These are phyloP conservation scores for Caenorhabditis drosophilae DNA, from an alignment of 2,888 invertebrate species.

Conservation along the genomic window DNA sequence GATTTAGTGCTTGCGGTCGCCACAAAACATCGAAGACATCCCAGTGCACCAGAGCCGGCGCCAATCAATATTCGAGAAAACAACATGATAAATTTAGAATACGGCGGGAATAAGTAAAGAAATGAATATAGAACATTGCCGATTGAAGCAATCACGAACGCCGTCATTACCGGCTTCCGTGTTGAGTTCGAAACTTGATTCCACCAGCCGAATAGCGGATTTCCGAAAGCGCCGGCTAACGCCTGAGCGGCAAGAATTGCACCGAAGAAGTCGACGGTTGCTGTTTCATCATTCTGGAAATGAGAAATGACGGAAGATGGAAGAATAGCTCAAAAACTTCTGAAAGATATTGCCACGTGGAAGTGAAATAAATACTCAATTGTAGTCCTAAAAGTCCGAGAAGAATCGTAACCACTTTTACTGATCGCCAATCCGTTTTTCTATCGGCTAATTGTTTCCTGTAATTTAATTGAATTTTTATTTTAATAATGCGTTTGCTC, in stretches of 20 bases:
- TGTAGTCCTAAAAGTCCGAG: slow-evolving; percentile 42
- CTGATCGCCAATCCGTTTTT: slow-evolving; percentile 45
- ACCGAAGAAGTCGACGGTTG: slow-evolving; percentile 41
- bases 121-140: slow-evolving; percentile 47
- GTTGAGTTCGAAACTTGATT: slow-evolving; percentile 33
- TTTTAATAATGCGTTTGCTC: too few relatives aligned
- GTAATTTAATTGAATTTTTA: too few relatives aligned
- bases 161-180: slow-evolving; percentile 28
- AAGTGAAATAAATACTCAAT: slow-evolving; percentile 53
- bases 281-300: slow-evolving; percentile 35
- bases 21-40: slow-evolving; percentile 41
- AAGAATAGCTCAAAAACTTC: slow-evolving; percentile 13
- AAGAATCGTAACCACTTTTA: slow-evolving; percentile 38
- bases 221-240: slow-evolving; percentile 28
- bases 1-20: slow-evolving; percentile 47
- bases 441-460: slow-evolving; percentile 29
- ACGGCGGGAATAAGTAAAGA: slow-evolving; percentile 17
- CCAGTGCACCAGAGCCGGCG: slow-evolving; percentile 42
- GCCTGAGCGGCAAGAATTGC: slow-evolving; percentile 26
- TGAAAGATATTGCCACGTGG: slow-evolving; percentile 51
- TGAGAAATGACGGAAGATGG: too few relatives aligned
- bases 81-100: slow-evolving; percentile 32
- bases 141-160: slow-evolving; percentile 22
- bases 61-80: slow-evolving; percentile 40
- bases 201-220: slow-evolving; percentile 40